phyloP scores from a whole-genome alignment of 1,140 invertebrate genomes.

The Trichonephila clavata region DNA sequence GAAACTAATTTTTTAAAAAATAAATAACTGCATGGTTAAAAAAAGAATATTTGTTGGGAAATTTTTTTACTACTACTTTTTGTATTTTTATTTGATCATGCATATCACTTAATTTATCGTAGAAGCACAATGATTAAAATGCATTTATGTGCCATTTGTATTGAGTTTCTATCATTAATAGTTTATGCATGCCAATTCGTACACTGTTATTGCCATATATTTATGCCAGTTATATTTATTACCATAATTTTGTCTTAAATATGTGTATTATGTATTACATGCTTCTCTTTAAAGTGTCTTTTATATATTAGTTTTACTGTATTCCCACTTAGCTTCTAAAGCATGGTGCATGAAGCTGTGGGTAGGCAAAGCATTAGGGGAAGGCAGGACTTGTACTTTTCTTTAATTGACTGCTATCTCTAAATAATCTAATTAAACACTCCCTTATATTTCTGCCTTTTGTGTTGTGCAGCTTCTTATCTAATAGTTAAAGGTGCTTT shows the following conservation, averaged over 20 bases:
- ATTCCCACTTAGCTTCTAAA: slow-evolving; percentile 74
- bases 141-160: slow-evolving; percentile 56
- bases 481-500: slow-evolving; percentile 50
- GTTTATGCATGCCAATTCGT: slow-evolving; percentile 59
- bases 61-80: not conserved
- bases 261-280: slow-evolving; percentile 66
- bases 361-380: slow-evolving; percentile 66
- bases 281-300: slow-evolving; percentile 50
- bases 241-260: slow-evolving; percentile 52
- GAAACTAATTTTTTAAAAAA: not conserved
- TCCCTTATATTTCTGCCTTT: slow-evolving; percentile 69
- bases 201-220: slow-evolving; percentile 53
- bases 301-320: slow-evolving; percentile 69
- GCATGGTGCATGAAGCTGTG: slow-evolving; percentile 75
- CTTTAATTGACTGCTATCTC: slow-evolving; percentile 67
- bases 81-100: slow-evolving; percentile 39
- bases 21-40: slow-evolving; percentile 22
- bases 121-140: slow-evolving; percentile 36
- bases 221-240: slow-evolving; percentile 55
- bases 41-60: not conserved
- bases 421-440: slow-evolving; percentile 69
- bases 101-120: slow-evolving; percentile 26
- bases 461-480: slow-evolving; percentile 71
- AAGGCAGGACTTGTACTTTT: slow-evolving; percentile 48
- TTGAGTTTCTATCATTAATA: slow-evolving; percentile 59